A percentile compares a stretch with the other conserved stretches of the same genome.
These are phyloP conservation scores for Zonotrichia albicollis DNA, from an alignment of 2,797 vertebrate species.

Conservation along the genomic window DNA sequence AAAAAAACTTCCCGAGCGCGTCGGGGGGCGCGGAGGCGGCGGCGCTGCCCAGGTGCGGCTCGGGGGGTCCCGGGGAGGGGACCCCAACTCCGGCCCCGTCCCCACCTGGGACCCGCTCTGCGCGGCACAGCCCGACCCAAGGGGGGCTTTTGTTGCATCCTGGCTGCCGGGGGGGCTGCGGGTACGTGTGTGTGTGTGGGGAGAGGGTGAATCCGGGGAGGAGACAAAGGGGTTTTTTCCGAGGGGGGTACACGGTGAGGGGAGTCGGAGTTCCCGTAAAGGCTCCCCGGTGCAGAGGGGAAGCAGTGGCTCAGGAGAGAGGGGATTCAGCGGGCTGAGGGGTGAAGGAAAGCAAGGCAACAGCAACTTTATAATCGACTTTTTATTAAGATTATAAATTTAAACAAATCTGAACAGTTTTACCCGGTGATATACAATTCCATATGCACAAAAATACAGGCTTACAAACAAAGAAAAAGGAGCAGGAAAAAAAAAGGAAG, in stretches of 20 bases:
- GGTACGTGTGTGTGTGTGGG: rapidly evolving
- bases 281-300: background rate
- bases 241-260: no score
- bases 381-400: constrained; percentile 96
- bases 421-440: constrained; percentile 93
- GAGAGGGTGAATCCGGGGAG: background rate
- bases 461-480: constrained; percentile 85
- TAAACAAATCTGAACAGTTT: constrained; percentile 95
- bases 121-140: background rate
- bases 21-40: background rate
- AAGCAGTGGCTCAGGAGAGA: background rate
- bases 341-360: background rate
- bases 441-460: constrained; percentile 90
- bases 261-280: background rate
- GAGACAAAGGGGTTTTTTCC: background rate
- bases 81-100: background rate
- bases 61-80: background rate
- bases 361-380: constrained; percentile 60
- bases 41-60: background rate
- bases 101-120: background rate
- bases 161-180: background rate
- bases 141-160: background rate
- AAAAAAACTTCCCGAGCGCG: constrained; percentile 73
- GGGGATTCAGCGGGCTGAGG: background rate
- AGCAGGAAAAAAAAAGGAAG: background rate